phyloP scores from a whole-genome alignment of 2,797 vertebrate species.

The Myiotriccus ornatus region DNA sequence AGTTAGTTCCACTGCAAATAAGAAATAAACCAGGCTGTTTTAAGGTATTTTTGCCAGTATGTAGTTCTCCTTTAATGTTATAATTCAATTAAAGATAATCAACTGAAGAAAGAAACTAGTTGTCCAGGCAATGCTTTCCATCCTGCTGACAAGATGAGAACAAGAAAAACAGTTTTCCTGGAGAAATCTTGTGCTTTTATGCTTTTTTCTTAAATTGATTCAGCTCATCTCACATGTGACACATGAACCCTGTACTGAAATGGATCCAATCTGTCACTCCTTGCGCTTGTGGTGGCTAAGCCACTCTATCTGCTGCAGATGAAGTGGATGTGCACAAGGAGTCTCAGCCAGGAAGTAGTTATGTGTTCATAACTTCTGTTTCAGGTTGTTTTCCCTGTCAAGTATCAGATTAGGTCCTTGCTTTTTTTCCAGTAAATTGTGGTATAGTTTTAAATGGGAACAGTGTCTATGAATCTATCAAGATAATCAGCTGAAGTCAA shows the following conservation, averaged over 20 bases:
- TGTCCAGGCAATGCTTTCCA: fast-evolving
- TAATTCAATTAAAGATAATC: neutral
- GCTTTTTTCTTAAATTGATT: neutral
- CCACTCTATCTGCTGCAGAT: neutral
- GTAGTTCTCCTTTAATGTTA: neutral
- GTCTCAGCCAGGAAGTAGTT: neutral
- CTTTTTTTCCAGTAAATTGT: neutral
- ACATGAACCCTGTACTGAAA: neutral
- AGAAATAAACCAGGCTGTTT: neutral
- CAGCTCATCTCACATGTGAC: neutral
- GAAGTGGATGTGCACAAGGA: fast-evolving
- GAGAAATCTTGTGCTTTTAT: neutral
- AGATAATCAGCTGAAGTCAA: neutral
- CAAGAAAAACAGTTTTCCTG: neutral
- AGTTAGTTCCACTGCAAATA: neutral
- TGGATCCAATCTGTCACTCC: neutral
- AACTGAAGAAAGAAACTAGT: neutral
- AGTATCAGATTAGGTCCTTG: neutral
- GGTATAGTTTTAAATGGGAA: neutral
- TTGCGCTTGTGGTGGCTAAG: neutral
- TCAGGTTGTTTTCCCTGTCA: neutral
- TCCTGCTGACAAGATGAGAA: neutral
- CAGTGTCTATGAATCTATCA: neutral
- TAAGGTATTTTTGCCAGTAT: neutral
- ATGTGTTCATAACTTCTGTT: neutral